These are phyloP conservation scores for Mesitornis unicolor DNA, from an alignment of 2,113 vertebrate genomes.

Conservation along the genomic window DNA sequence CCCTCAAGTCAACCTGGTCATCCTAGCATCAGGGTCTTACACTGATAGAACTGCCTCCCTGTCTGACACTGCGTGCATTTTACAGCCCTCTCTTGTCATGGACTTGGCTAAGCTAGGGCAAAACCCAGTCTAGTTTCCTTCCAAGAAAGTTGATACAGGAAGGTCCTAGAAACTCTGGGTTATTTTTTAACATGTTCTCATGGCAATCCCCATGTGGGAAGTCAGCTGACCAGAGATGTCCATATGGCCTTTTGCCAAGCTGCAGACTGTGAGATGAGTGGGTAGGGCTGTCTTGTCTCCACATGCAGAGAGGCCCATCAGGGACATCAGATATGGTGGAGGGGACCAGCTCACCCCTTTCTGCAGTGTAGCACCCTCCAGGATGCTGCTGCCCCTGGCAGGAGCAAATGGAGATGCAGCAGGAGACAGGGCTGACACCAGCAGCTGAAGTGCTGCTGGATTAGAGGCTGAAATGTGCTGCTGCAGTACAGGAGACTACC, in stretches of 20 bases:
- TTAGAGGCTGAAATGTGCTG: neutral
- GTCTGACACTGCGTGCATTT: neutral
- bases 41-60: neutral
- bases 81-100: neutral
- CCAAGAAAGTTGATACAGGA: neutral
- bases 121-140: neutral
- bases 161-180: neutral
- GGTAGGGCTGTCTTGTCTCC: neutral
- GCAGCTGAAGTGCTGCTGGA: neutral
- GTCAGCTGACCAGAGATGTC: neutral
- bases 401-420: neutral
- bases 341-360: neutral
- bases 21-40: neutral
- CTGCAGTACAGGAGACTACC: neutral
- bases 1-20: neutral
- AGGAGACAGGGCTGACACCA: neutral
- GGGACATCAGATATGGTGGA: fast-evolving
- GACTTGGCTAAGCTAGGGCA: neutral
- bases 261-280: neutral
- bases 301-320: fast-evolving
- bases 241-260: neutral
- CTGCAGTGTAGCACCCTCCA: neutral
- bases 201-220: neutral
- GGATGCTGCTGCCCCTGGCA: neutral
- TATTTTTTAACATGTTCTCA: neutral